These are phyloP conservation scores for Meganola albula DNA, from an alignment of 2,888 invertebrate species.

Conservation along the genomic window DNA sequence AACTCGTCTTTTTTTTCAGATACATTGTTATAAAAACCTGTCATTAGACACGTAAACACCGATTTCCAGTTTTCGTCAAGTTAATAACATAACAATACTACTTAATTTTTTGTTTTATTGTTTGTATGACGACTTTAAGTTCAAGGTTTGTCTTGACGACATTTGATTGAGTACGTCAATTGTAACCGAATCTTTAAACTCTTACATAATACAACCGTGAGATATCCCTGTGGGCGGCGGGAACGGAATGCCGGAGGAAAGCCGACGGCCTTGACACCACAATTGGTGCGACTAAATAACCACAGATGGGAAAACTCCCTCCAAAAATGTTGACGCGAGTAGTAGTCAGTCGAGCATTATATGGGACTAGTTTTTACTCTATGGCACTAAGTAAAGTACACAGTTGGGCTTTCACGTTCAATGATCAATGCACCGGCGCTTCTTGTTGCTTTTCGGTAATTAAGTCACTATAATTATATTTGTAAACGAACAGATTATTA, in stretches of 20 bases:
- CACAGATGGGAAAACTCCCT: constrained; percentile 37
- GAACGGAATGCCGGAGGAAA: constrained; percentile 74
- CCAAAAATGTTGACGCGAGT: constrained; percentile 13
- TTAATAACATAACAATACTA: no score
- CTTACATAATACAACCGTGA: constrained; percentile 69
- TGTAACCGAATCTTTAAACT: constrained; percentile 58
- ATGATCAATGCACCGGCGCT: constrained; percentile 58
- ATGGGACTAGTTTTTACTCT: constrained; percentile 29
- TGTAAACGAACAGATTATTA: no score
- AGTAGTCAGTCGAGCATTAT: constrained; percentile 27
- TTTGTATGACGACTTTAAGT: no score
- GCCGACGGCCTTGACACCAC: constrained; percentile 74
- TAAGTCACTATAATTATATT: no score
- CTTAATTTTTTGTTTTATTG: no score
- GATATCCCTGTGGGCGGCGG: constrained; percentile 74
- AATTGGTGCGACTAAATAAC: constrained; percentile 59
- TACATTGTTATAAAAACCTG: no score
- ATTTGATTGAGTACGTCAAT: constrained; percentile 47
- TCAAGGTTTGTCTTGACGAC: constrained; percentile 2
- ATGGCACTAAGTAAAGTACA: constrained; percentile 41
- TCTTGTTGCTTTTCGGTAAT: constrained; percentile 53
- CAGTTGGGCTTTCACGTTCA: constrained; percentile 60
- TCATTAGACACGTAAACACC: no score
- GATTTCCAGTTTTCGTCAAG: no score
- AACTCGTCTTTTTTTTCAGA: no score